A percentile compares a stretch with the other conserved stretches of the same genome.
Evolutionary conservation across 2,797 vertebrate genomes (phyloP).

Genomic region (Phyllotis vaccarum): DNA sequence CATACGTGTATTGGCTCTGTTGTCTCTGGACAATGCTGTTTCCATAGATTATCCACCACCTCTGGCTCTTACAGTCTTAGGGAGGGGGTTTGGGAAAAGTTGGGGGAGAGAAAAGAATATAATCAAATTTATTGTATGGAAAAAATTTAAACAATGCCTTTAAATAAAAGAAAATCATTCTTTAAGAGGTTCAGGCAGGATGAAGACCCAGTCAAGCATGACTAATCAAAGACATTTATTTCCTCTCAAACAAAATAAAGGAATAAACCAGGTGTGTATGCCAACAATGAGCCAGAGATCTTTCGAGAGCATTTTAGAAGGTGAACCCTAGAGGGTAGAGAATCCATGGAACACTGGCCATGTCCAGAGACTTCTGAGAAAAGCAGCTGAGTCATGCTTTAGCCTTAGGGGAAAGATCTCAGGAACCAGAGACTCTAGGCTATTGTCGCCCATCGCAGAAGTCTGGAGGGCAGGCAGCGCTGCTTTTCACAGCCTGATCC

Average conservation of each 20-base stretch:
- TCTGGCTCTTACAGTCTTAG: neutral
- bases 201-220: neutral
- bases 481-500: neutral
- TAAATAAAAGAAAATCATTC: conserved; percentile 2
- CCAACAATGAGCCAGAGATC: neutral
- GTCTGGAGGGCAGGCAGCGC: neutral
- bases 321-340: neutral
- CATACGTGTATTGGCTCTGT: neutral
- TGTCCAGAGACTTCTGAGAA: neutral
- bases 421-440: neutral
- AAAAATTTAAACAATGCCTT: neutral
- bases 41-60: neutral
- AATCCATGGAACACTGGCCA: neutral
- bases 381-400: neutral
- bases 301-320: neutral
- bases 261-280: neutral
- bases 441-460: neutral
- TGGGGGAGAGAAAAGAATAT: neutral
- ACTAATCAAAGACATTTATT: conserved; percentile 12
- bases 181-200: neutral
- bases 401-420: neutral
- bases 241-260: conserved; percentile 37
- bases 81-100: neutral
- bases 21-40: neutral
- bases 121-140: neutral